Conservation (phyloP, 2,797 vertebrate genomes). For the Oryzias dopingdopingensis region DNA sequence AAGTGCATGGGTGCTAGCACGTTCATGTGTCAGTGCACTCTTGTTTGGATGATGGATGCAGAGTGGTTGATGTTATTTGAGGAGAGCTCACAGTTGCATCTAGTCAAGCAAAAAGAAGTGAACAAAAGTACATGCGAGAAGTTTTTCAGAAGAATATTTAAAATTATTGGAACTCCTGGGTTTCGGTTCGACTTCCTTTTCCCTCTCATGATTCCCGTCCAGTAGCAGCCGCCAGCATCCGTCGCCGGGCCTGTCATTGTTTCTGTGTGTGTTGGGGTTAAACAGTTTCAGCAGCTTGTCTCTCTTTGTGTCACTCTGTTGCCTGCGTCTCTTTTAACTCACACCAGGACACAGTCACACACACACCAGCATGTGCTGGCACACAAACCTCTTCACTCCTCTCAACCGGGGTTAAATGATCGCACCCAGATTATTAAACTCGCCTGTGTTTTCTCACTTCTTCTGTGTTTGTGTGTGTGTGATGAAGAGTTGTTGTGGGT, state of each 20-base stretch:
- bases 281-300: conserved; percentile 68
- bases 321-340: conserved; percentile 49
- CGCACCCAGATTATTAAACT: conserved; percentile 76
- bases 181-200: background rate
- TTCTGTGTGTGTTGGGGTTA: conserved; percentile 64
- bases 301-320: conserved; percentile 60
- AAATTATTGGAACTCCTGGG: background rate
- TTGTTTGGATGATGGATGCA: conserved; percentile 41
- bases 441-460: conserved; percentile 62
- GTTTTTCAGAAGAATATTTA: background rate
- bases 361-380: conserved; percentile 43
- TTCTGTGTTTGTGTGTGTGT: conserved; percentile 42
- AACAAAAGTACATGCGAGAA: conserved; percentile 19
- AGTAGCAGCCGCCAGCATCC: conserved; percentile 39
- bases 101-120: conserved; percentile 34
- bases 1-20: conserved; percentile 13
- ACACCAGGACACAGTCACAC: conserved; percentile 46
- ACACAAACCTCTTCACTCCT: conserved; percentile 74
- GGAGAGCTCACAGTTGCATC: conserved; percentile 29
- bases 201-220: conserved; percentile 24
- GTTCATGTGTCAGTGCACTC: conserved; percentile 39
- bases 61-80: conserved; percentile 55
- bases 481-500: conserved; percentile 72
- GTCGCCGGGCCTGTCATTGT: conserved; percentile 26
- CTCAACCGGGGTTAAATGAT: conserved; percentile 78